Percentiles rank a stretch among this genome's conserved stretches.
Evolutionary conservation across 2,797 vertebrate genomes (phyloP).

Genomic region (Micromesistius poutassou): DNA sequence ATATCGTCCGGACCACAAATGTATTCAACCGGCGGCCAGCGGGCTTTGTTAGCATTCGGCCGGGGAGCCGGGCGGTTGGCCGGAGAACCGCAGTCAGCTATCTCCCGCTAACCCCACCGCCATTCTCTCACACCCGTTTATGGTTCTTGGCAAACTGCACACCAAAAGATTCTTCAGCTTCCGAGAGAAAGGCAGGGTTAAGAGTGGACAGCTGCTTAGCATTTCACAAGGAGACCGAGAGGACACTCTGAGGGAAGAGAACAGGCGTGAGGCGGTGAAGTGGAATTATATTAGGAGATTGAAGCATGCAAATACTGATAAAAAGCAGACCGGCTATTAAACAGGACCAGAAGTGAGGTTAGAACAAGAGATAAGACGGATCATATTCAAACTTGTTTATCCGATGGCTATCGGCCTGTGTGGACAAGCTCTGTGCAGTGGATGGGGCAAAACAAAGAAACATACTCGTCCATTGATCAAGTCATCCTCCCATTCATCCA

Average conservation of each 20-base stretch:
- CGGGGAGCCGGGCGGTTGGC: conserved; percentile 50
- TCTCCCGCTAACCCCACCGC: conserved; percentile 60
- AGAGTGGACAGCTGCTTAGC: conserved; percentile 57
- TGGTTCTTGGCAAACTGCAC: conserved; percentile 66
- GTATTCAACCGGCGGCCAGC: conserved; percentile 64
- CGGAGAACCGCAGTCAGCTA: conserved; percentile 56
- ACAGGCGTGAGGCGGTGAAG: conserved; percentile 21
- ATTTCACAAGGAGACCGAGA: conserved; percentile 61
- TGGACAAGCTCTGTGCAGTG: neutral
- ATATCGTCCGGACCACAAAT: conserved; percentile 57
- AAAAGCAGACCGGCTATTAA: conserved; percentile 29
- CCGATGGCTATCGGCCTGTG: neutral
- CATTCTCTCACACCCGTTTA: conserved; percentile 72
- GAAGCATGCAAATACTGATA: conserved; percentile 34
- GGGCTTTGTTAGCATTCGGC: conserved; percentile 67
- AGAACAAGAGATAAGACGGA: neutral
- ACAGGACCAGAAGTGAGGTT: conserved; percentile 15
- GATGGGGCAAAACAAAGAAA: neutral
- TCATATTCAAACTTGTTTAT: neutral
- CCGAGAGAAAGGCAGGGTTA: conserved; percentile 52
- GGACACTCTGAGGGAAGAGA: conserved; percentile 49
- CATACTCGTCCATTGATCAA: neutral
- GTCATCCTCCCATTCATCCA: neutral
- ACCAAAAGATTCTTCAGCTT: conserved; percentile 59
- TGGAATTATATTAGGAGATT: conserved; percentile 31